Conservation (phyloP, 1,140 invertebrate species). For the Holotrichia oblita region DNA sequence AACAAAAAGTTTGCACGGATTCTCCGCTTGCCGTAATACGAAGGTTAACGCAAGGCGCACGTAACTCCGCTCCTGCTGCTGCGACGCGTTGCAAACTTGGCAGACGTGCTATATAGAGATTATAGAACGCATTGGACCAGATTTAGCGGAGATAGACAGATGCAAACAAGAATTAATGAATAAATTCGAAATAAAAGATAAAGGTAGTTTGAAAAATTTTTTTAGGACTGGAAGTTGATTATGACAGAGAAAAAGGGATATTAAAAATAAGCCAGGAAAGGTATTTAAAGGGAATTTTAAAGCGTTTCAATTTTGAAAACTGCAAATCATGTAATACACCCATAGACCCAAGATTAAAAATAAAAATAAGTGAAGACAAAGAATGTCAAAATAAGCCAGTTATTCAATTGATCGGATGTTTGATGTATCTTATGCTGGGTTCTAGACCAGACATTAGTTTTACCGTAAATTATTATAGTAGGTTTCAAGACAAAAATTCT, state of each 20-base stretch:
- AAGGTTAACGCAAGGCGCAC: no score
- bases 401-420: constrained; percentile 57
- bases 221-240: constrained; percentile 45
- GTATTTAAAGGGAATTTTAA: constrained; percentile 21
- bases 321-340: constrained; percentile 34
- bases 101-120: no score
- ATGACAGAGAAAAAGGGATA: constrained; percentile 43
- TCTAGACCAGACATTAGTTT: constrained; percentile 61
- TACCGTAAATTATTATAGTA: constrained; percentile 54
- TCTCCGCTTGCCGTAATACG: no score
- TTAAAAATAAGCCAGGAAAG: constrained; percentile 45
- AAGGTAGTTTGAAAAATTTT: constrained; percentile 45
- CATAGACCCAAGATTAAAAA: constrained; percentile 42
- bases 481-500: constrained; percentile 52
- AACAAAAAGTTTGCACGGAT: no score
- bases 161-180: constrained; percentile 43
- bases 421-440: constrained; percentile 58
- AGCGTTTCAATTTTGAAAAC: constrained; percentile 41
- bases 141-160: constrained; percentile 35
- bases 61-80: no score
- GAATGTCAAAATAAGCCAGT: constrained; percentile 45
- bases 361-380: neutral
- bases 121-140: no score
- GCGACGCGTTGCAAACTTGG: no score
- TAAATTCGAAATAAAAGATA: constrained; percentile 46